Conservation (phyloP, 2,797 vertebrate species). For the Anguilla pacifica region DNA sequence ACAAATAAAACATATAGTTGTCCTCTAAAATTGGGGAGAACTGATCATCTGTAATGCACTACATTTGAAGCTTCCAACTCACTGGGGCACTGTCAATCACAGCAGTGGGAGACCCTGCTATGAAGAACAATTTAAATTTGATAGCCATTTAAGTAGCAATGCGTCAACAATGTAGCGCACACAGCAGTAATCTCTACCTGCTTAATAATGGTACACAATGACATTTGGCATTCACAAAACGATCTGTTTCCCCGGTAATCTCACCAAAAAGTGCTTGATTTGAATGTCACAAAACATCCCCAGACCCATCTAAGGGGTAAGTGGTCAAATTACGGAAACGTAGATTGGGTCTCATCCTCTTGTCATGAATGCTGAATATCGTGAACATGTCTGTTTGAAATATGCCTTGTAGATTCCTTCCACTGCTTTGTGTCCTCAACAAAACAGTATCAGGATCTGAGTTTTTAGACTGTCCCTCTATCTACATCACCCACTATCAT, state of each 20-base stretch:
- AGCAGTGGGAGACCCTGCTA: background rate
- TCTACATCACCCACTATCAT: background rate
- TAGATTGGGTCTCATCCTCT: background rate
- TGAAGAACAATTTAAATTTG: background rate
- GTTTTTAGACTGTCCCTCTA: background rate
- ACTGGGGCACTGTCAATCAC: background rate
- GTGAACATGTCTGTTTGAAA: background rate
- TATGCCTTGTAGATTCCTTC: background rate
- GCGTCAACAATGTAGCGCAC: background rate
- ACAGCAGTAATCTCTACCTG: background rate
- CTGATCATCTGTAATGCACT: background rate
- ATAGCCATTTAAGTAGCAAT: background rate
- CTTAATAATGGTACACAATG: background rate
- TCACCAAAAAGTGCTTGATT: background rate
- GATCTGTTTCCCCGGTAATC: constrained; percentile 3
- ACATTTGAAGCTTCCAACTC: background rate
- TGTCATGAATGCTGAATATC: background rate
- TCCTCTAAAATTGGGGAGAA: background rate
- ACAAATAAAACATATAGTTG: background rate
- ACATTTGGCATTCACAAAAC: background rate
- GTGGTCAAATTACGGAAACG: background rate
- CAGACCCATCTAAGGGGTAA: background rate
- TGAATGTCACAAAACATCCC: background rate
- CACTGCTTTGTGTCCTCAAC: background rate
- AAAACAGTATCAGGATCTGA: background rate